Evolutionary conservation across 2,797 vertebrate species (phyloP).

Genomic region (Myripristis murdjan): DNA sequence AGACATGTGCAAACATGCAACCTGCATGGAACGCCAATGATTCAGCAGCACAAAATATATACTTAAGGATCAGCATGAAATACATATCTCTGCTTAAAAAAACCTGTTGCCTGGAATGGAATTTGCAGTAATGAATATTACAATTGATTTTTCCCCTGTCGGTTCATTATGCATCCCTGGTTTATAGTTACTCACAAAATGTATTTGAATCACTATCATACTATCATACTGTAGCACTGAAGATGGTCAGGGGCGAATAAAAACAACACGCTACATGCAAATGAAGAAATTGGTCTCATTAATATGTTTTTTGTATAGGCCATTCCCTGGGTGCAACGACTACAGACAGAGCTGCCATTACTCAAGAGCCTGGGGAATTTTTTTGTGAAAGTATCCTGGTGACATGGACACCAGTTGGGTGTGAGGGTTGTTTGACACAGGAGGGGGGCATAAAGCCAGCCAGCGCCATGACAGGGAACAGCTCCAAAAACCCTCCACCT

Average conservation of each 20-base stretch:
- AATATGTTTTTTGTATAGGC: conserved; percentile 1
- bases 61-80: no score
- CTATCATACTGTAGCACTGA: conserved; percentile 1
- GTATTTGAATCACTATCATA: not conserved
- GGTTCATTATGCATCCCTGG: conserved; percentile 28
- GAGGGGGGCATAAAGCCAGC: conserved; percentile 18
- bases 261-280: not conserved
- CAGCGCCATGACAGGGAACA: not conserved
- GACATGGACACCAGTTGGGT: conserved; percentile 12
- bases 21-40: no score
- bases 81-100: no score
- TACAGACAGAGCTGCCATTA: conserved; percentile 1
- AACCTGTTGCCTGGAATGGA: no score
- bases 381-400: conserved; percentile 20
- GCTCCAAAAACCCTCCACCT: conserved; percentile 24
- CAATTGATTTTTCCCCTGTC: not conserved
- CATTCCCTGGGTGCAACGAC: conserved; percentile 15
- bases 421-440: conserved; percentile 25
- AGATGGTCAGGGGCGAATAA: conserved; percentile 4
- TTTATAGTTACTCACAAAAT: conserved; percentile 12
- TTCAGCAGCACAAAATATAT: no score
- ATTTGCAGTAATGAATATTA: no score
- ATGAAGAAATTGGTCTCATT: conserved; percentile 17
- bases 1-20: no score
- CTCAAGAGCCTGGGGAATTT: conserved; percentile 8